These are phyloP conservation scores for Epsilonema sp. DNA, from an alignment of 2,888 invertebrate species.

Conservation along the genomic window DNA sequence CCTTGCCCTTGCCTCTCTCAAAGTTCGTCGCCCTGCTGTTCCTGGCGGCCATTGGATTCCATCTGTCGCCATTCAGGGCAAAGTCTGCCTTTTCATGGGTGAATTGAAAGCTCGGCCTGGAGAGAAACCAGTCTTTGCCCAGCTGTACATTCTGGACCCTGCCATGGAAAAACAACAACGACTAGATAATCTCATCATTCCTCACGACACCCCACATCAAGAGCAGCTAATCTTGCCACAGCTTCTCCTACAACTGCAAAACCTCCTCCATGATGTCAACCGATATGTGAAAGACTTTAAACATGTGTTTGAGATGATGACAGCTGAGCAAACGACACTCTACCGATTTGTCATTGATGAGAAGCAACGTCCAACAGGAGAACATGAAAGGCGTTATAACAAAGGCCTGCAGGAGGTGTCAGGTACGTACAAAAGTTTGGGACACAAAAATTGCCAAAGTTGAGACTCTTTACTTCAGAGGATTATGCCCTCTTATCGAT, in stretches of 20 bases:
- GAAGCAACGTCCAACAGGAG: neutral
- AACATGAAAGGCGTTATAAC: neutral
- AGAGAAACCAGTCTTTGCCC: neutral
- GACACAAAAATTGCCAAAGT: too few species aligned
- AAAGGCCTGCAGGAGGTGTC: neutral
- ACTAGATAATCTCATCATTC: neutral
- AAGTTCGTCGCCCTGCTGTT: neutral
- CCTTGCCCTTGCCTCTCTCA: neutral
- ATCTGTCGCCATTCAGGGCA: neutral
- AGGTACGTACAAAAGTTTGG: too few species aligned
- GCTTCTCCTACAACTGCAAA: neutral
- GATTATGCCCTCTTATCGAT: too few species aligned
- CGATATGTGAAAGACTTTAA: neutral
- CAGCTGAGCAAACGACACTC: neutral
- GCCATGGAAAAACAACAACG: neutral
- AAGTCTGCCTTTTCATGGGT: neutral
- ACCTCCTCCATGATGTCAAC: neutral
- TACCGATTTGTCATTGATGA: neutral
- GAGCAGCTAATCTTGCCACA: neutral
- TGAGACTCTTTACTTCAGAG: too few species aligned
- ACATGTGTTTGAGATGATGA: neutral
- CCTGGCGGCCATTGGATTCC: neutral
- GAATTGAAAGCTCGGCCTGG: neutral
- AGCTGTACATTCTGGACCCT: neutral
- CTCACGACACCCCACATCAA: neutral